Conservation (phyloP, 2,888 invertebrate genomes). For the Smittia sp. region DNA sequence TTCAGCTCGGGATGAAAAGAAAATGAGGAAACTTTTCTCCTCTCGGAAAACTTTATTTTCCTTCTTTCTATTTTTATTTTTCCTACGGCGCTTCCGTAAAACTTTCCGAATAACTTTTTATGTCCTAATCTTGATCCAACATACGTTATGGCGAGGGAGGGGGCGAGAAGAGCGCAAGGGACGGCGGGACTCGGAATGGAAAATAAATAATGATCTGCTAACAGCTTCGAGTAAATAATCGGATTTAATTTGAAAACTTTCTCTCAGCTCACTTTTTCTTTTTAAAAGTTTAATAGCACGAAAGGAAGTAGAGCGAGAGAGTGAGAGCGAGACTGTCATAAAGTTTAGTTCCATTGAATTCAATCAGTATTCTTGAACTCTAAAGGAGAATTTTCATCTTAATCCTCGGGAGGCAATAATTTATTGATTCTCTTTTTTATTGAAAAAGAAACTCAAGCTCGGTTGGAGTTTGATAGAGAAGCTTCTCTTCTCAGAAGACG, state of each 20-base stretch:
- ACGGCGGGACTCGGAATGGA: background rate
- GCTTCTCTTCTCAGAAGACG: too few species aligned
- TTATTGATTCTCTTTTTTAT: constrained; percentile 33
- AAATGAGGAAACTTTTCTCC: background rate
- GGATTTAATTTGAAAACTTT: constrained; percentile 40
- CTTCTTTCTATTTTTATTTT: background rate
- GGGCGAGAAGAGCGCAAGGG: background rate
- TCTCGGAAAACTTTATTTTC: background rate
- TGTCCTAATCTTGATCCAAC: constrained; percentile 37
- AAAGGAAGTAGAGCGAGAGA: background rate
- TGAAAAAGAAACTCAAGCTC: background rate
- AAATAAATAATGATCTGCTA: constrained; percentile 41
- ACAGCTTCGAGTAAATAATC: constrained; percentile 41
- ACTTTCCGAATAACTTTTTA: constrained; percentile 31
- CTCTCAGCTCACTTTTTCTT: background rate
- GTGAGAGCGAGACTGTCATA: constrained; percentile 16
- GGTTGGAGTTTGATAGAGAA: too few species aligned
- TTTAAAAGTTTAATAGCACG: background rate
- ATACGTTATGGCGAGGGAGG: constrained; percentile 31
- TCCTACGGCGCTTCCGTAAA: background rate
- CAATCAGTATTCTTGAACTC: background rate
- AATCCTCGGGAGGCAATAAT: constrained; percentile 8
- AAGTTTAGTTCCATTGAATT: background rate
- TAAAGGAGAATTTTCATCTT: background rate
- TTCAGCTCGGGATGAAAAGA: too few species aligned